Evolutionary conservation across 2,797 vertebrate genomes (phyloP).

Genomic region (Takifugu rubripes): DNA sequence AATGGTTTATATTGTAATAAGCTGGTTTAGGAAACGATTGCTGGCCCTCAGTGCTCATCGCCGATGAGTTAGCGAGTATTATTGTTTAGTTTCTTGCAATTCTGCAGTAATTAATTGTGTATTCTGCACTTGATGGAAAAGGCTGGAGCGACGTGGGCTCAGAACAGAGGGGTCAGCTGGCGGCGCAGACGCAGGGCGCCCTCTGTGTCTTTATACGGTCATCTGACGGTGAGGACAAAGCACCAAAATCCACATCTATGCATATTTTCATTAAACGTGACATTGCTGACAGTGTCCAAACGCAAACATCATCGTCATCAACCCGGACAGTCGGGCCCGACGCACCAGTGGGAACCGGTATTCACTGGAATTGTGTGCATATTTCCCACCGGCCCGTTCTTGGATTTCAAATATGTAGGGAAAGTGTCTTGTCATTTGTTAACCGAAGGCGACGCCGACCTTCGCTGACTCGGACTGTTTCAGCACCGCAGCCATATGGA

Average conservation of each 20-base stretch:
- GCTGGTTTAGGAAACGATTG: conserved; percentile 36
- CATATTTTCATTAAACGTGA: conserved; percentile 10
- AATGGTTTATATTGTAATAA: conserved; percentile 51
- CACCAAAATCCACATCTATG: conserved; percentile 11
- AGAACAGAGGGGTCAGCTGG: not conserved
- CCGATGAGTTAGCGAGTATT: conserved; percentile 11
- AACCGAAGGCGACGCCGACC: conserved; percentile 6
- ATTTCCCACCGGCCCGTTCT: too few species aligned
- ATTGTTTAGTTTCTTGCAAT: conserved; percentile 52
- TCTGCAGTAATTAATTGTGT: conserved; percentile 49
- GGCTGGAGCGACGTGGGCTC: conserved; percentile 14
- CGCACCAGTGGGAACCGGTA: too few species aligned
- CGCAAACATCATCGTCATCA: too few species aligned
- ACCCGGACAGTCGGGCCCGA: too few species aligned
- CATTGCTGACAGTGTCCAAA: too few species aligned
- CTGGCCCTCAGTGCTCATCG: conserved; percentile 2
- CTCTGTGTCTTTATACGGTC: not conserved
- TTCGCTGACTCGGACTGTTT: conserved; percentile 41
- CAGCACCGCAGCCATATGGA: conserved; percentile 67
- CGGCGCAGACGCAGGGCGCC: not conserved
- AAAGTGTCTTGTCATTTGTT: not conserved
- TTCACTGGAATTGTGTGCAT: too few species aligned
- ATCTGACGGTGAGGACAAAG: conserved; percentile 1
- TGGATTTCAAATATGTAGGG: too few species aligned
- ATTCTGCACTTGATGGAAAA: conserved; percentile 63